These are phyloP conservation scores for Ptychochromis oligacanthus DNA, from an alignment of 2,113 vertebrate species.

Conservation along the genomic window DNA sequence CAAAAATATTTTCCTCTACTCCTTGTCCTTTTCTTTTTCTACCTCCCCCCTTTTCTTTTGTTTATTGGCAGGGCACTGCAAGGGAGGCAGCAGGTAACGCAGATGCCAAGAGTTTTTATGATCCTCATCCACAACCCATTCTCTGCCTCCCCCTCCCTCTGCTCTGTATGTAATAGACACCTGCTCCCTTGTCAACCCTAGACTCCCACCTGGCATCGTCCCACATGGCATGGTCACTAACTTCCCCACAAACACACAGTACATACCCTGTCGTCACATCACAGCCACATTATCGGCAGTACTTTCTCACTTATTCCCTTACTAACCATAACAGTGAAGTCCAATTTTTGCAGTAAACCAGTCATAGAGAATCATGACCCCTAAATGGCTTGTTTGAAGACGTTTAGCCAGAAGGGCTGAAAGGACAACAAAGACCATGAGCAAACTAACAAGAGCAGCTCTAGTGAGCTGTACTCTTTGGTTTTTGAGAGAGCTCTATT, in stretches of 20 bases:
- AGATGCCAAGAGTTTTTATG: constrained; percentile 65
- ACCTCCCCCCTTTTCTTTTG: not conserved
- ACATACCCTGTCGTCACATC: constrained; percentile 20
- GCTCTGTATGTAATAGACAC: constrained; percentile 66
- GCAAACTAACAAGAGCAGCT: constrained; percentile 71
- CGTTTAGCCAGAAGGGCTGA: constrained; percentile 61
- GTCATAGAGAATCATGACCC: constrained; percentile 53
- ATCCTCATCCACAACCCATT: constrained; percentile 3
- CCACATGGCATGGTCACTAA: constrained; percentile 52
- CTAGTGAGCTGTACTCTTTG: constrained; percentile 57
- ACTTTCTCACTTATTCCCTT: constrained; percentile 25
- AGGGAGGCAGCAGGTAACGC: constrained; percentile 71
- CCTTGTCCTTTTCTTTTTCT: not conserved
- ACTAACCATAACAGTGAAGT: constrained; percentile 17
- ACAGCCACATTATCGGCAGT: not conserved
- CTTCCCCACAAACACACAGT: not conserved
- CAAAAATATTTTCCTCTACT: constrained; percentile 8
- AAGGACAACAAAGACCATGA: constrained; percentile 68
- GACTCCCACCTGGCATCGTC: constrained; percentile 56
- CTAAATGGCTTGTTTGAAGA: constrained; percentile 68
- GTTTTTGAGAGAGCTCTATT: constrained; percentile 65
- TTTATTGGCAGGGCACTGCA: constrained; percentile 36
- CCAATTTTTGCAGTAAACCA: constrained; percentile 36
- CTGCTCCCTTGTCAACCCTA: constrained; percentile 67
- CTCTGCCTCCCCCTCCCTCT: constrained; percentile 10